Base-by-base conservation (phyloP, 2,113 vertebrate species). In the Pachypanchax playfairii region DNA sequence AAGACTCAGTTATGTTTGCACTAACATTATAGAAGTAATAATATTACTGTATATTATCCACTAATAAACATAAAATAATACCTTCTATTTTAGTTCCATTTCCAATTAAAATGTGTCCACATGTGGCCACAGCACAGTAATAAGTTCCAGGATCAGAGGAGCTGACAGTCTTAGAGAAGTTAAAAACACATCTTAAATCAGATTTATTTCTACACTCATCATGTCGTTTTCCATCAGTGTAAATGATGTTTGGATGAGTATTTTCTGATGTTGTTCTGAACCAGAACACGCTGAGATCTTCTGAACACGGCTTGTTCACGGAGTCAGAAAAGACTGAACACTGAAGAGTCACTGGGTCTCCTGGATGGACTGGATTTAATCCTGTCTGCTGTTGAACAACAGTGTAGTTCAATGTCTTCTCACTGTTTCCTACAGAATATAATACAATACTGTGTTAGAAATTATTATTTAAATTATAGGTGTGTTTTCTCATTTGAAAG, bases 301-400 rank as follows among this genome's bases (percentile, higher is more conserved):
- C 60, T 0, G 21, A 12, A 33, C 35, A 77, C 22, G 0, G 17
- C 3, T 14, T 24, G 4, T 3, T 38, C 18, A 26, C 14, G 35
- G 4, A 14, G 11, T 53, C 33, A 39, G 41, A 47, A 15, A 57
- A 13, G 18, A 65, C 14, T 21, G 49, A 70, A 50, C 68, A 78
- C 33, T 65, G 28, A 4, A 73, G 36, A 17, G 47, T 64, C 64
- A 28, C 53, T 21, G 22, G 29, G 33, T 69, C 64, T 53, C 58
- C 58, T 43, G 42, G 15, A 33, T 7, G 38, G 29, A 39, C 0
- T 4, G 25, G 5, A 24, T 52, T 25, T 46, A n/a, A 57, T 14
- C 12, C 38, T 10, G 0, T 42, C 22, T 12, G 2, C 43, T 36
- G 12, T 0, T 72, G 63, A 10, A 49, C 25, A 0, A 74, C 49